Base-by-base conservation (phyloP, 2,888 invertebrate species). In the Geotrupes spiniger region DNA sequence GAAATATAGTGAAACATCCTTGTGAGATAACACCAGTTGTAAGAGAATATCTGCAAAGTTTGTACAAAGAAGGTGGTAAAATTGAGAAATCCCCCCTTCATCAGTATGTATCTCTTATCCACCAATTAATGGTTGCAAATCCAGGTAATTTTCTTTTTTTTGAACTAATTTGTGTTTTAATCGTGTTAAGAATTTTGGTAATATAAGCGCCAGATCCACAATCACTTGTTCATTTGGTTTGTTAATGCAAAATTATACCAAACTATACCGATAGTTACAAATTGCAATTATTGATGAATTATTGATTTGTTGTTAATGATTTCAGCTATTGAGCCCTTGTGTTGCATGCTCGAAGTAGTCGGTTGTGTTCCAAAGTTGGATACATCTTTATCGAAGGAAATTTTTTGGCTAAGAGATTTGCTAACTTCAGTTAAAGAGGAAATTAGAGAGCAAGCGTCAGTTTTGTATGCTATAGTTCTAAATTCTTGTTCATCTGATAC, bases 341-440 rank as follows among this genome's bases (percentile, higher is more conserved):
- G 85, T 45, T 90, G 89, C 59, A 78, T 94, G 64, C 76, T 91
- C 57, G 93, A 94, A 73, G 77, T 92, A 14, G 77, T 92, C n/a
- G 92, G 92, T 29, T 88, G 89, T 50, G 81, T 88, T 6, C 87
- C 92, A 0, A 80, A 84, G 14, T 73, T 92, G 62, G 79, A 84
- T 0, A 64, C 78, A 25, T 78, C 82, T 53, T 83, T 89, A 65
- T 73, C 79, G 1, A 78, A 76, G 25, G 78, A 87, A 11, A 64
- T 84, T 9, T 77, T 80, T 3, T 87, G 87, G 80, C 67, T 89
- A 1, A 74, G 78, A 60, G 80, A 79, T 49, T 72, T 86, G 1
- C 75, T 88, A 42, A 81, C 79, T 10, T 85, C 84, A 37, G 84
- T 85, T 4, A 88, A 87, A 58, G 89, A 90, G 69, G 87, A 86